phyloP scores from a whole-genome alignment of 1,140 invertebrate genomes.

The Drosophila novamexicana region DNA sequence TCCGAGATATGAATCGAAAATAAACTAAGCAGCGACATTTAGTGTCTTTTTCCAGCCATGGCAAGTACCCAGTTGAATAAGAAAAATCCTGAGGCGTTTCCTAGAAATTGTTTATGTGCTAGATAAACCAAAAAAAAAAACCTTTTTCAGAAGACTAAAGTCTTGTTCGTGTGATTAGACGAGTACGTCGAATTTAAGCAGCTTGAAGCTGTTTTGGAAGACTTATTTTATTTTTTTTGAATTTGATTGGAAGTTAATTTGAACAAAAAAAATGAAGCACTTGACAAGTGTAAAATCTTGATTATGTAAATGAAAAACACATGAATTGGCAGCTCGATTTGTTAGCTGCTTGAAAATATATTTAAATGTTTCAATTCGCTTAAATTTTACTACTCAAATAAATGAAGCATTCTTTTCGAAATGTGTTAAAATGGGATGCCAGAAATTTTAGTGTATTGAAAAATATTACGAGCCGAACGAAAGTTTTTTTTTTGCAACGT shows the following conservation, averaged over 20 bases:
- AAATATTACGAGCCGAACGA: no score
- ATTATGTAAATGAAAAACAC: background rate
- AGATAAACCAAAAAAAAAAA: no score
- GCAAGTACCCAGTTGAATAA: no score
- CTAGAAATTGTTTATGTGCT: no score
- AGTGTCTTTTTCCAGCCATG: no score
- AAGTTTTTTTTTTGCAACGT: no score
- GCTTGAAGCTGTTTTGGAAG: background rate
- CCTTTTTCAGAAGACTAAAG: background rate
- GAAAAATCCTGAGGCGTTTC: no score
- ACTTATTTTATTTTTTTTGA: background rate
- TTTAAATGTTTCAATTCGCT: background rate
- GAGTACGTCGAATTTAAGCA: background rate
- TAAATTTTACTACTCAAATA: background rate
- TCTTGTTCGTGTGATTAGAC: background rate
- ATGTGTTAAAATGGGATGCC: background rate
- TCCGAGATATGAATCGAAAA: no score
- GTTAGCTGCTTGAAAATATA: background rate
- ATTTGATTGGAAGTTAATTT: background rate
- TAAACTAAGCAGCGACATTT: no score
- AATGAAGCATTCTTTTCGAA: background rate
- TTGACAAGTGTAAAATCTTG: background rate
- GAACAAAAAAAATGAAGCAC: background rate
- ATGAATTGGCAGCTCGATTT: background rate
- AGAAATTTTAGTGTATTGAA: background rate